Base-by-base conservation (phyloP, 1,140 invertebrate genomes). In the Harpegnathos saltator region DNA sequence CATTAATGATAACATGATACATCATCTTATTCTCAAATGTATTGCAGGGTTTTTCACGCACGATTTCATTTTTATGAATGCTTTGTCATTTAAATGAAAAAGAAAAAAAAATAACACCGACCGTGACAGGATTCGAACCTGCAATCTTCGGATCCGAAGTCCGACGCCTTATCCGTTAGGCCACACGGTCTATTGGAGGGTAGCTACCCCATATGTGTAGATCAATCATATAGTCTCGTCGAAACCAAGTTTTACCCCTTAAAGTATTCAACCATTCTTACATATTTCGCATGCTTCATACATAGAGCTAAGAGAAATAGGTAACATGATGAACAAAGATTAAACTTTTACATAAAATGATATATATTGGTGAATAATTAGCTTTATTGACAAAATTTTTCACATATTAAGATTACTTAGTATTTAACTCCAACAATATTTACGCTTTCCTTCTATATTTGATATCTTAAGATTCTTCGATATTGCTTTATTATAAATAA, bases 121-220 rank as follows among this genome's bases (percentile, higher is more conserved):
- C 94, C 94, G 91, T 94, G 94, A 93, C 94, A 94, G 94, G 95
- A 95, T 91, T 95, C 95, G 95, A 95, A 95, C 95, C 94, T 94
- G 94, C 94, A 95, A 95, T 95, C 95, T 95, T 95, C 94, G 94
- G 95, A 95, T 95, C 92, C 95, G 95, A 95, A 95, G 95, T 95
- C 95, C 94, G 94, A 95, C 95, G 95, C 95, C 95, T 95, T 95
- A 95, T 95, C 95, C 95, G 93, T 95, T 95, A 94, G 95, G 95
- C 95, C 95, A 95, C 95, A 91, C 90, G 90, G 90, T 88, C 82
- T 63, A 17, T 74, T 82, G 38, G 81, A 38, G 86, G 88, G 83
- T 89, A 59, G 72, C 26, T 84, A 78, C 75, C 75, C 75, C 54
- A 66, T 38, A 54, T 65, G 19, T 44, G 22, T 44, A 69, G 22